Conservation (phyloP, 2,113 vertebrate genomes). For the Jaculus jaculus region DNA sequence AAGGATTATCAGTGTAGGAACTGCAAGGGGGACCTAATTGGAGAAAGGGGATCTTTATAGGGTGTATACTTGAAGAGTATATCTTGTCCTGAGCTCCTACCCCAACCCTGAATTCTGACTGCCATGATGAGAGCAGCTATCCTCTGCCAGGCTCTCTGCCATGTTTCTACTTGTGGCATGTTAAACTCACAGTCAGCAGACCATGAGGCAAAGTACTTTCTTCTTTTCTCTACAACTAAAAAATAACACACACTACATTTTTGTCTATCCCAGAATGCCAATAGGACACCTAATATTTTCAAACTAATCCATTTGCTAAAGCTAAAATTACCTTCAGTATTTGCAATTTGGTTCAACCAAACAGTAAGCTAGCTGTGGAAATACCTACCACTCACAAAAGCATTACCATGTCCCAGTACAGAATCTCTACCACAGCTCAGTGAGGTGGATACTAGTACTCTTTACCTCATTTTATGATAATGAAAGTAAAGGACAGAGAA, state of each 20-base stretch:
- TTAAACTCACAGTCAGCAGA: neutral
- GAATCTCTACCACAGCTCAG: neutral
- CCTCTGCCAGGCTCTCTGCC: neutral
- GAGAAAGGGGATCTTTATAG: neutral
- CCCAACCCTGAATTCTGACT: too few relatives aligned
- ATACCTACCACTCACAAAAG: neutral
- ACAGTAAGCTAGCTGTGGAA: neutral
- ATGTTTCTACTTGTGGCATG: neutral
- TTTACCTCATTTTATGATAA: neutral
- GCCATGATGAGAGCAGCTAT: neutral
- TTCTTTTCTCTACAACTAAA: neutral
- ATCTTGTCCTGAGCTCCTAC: neutral
- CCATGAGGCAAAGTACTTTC: neutral
- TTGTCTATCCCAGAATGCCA: constrained; percentile 13
- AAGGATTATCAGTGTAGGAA: neutral
- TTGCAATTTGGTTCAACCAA: neutral
- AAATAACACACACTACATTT: neutral
- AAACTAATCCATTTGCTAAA: neutral
- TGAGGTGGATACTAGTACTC: neutral
- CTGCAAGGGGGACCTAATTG: neutral
- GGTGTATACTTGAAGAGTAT: neutral
- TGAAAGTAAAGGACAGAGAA: neutral
- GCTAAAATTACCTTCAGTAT: constrained; percentile 14
- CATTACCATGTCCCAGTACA: neutral
- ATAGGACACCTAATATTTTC: neutral